These are phyloP conservation scores for Sinohyriopsis cumingii DNA, from an alignment of 2,888 invertebrate genomes.

Conservation along the genomic window DNA sequence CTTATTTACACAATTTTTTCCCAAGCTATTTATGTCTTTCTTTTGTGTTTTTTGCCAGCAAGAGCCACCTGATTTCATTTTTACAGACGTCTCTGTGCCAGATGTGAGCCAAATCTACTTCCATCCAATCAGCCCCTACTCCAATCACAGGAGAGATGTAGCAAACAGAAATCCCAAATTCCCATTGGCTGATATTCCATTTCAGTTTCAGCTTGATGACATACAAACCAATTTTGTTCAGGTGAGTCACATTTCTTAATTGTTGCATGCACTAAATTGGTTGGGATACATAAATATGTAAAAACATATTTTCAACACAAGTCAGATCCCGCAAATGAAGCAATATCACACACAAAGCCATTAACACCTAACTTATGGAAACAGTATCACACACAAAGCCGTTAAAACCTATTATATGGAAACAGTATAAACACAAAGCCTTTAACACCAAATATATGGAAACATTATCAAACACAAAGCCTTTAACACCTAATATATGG, in stretches of 20 bases:
- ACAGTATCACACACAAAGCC: no score
- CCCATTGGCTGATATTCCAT: constrained; percentile 76
- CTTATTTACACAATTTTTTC: not conserved
- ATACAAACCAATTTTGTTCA: constrained; percentile 88
- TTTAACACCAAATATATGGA: no score
- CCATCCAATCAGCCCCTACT: constrained; percentile 62
- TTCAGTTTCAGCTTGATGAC: constrained; percentile 85
- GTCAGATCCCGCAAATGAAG: no score
- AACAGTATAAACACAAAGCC: no score
- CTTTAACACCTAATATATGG: no score
- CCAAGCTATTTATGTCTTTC: not conserved
- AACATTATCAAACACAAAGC: no score
- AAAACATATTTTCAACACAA: no score
- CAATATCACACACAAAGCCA: no score
- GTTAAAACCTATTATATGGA: no score
- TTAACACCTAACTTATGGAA: no score
- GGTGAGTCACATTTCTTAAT: constrained; percentile 75
- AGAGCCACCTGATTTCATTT: constrained; percentile 81
- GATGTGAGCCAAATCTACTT: constrained; percentile 82
- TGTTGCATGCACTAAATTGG: no score
- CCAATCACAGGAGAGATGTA: constrained; percentile 24
- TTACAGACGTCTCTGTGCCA: constrained; percentile 85
- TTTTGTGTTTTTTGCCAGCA: constrained; percentile 72
- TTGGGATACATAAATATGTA: no score
- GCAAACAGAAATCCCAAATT: constrained; percentile 51